Evolutionary conservation across 2,888 invertebrate genomes (phyloP).

Genomic region (Dugesia japonica): DNA sequence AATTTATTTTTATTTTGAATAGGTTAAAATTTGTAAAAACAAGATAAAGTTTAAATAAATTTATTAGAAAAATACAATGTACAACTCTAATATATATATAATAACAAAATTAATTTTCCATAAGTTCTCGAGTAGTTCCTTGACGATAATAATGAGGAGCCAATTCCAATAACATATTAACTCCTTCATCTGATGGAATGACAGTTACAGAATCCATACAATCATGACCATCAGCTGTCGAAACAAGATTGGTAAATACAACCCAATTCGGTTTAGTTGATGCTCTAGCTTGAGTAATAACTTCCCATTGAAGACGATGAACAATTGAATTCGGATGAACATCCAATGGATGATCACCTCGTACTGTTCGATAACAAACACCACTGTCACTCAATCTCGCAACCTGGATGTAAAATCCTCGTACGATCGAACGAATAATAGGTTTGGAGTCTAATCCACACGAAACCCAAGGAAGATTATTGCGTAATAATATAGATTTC

Average conservation of each 20-base stretch:
- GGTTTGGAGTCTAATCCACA: background rate
- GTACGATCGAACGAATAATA: slow-evolving; percentile 7
- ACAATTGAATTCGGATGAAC: slow-evolving; percentile 73
- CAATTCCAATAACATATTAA: slow-evolving; percentile 71
- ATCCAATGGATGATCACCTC: slow-evolving; percentile 61
- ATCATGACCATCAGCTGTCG: slow-evolving; percentile 46
- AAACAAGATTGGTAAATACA: slow-evolving; percentile 35
- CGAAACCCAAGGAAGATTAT: background rate
- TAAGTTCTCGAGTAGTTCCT: slow-evolving; percentile 45
- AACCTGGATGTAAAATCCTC: slow-evolving; percentile 57
- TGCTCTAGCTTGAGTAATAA: background rate
- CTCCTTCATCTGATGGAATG: slow-evolving; percentile 54
- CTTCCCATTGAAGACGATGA: slow-evolving; percentile 54
- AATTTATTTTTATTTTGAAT: no score
- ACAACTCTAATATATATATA: no score
- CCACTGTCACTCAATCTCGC: slow-evolving; percentile 65
- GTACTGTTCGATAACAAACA: slow-evolving; percentile 60
- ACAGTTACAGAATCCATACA: slow-evolving; percentile 77
- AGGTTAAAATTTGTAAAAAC: no score
- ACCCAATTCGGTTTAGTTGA: slow-evolving; percentile 56
- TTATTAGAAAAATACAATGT: no score
- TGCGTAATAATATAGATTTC: slow-evolving; percentile 23
- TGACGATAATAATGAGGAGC: slow-evolving; percentile 77
- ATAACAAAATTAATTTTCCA: background rate
- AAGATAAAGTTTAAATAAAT: no score